phyloP scores from a whole-genome alignment of 2,113 vertebrate species.

The Mesembrinibis cayennensis region DNA sequence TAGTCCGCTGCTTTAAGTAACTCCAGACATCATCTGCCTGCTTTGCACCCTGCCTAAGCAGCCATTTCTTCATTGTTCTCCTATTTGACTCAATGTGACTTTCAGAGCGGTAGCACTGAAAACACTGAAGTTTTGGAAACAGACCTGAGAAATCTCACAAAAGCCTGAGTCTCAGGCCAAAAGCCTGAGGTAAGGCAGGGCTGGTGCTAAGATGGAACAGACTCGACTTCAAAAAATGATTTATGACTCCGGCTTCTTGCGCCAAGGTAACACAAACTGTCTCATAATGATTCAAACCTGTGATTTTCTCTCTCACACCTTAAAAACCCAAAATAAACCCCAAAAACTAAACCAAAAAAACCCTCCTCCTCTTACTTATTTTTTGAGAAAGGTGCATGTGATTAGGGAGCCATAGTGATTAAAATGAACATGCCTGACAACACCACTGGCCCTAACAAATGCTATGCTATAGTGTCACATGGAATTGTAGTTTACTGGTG shows the following conservation, averaged over 20 bases:
- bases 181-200: slow-evolving; percentile 30
- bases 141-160: slow-evolving; percentile 22
- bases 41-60: not conserved
- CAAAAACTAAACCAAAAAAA: not conserved
- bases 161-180: not conserved
- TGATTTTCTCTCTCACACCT: not conserved
- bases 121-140: not conserved
- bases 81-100: not conserved
- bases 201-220: not conserved
- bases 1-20: slow-evolving; percentile 2
- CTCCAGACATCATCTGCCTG: not conserved
- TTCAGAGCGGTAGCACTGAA: slow-evolving; percentile 11
- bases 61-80: not conserved
- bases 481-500: not conserved
- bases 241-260: not conserved
- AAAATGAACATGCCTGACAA: not conserved
- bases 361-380: not conserved
- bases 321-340: not conserved
- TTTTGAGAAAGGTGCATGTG: not conserved
- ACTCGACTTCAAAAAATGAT: slow-evolving; percentile 13
- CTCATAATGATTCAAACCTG: not conserved
- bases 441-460: not conserved
- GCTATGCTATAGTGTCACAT: not conserved
- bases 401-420: not conserved
- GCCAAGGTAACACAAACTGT: not conserved